Conservation (phyloP, 1,140 invertebrate genomes). For the Orius insidiosus region DNA sequence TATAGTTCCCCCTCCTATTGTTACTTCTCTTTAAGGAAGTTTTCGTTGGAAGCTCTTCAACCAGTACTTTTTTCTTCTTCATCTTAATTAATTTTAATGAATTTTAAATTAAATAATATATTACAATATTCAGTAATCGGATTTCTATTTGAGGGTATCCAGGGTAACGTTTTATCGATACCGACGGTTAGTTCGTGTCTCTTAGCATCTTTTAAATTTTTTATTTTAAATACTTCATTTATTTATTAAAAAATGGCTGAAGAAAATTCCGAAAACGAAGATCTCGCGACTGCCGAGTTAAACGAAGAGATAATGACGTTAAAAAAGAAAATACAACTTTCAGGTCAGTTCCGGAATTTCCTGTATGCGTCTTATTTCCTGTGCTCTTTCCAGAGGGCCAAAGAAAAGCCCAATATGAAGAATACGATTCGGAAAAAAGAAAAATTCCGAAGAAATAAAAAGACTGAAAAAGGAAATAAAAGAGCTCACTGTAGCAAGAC, state of each 20-base stretch:
- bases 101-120: no score
- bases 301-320: constrained; percentile 61
- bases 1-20: no score
- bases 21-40: no score
- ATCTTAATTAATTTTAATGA: no score
- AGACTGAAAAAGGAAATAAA: constrained; percentile 56
- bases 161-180: no score
- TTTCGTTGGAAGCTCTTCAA: no score
- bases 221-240: no score
- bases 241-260: constrained; percentile 12
- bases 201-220: no score
- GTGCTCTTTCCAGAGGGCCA: constrained; percentile 45
- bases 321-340: constrained; percentile 63
- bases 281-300: constrained; percentile 25
- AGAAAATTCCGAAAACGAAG: constrained; percentile 20
- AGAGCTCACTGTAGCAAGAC: constrained; percentile 35
- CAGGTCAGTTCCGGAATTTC: constrained; percentile 33
- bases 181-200: no score
- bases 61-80: no score
- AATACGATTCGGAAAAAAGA: constrained; percentile 52
- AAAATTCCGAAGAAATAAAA: constrained; percentile 47
- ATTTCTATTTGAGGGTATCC: no score
- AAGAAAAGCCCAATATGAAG: constrained; percentile 61
- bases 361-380: not conserved
- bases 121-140: no score